Conservation (phyloP, 2,113 vertebrate species). For the Zootoca vivipara region DNA sequence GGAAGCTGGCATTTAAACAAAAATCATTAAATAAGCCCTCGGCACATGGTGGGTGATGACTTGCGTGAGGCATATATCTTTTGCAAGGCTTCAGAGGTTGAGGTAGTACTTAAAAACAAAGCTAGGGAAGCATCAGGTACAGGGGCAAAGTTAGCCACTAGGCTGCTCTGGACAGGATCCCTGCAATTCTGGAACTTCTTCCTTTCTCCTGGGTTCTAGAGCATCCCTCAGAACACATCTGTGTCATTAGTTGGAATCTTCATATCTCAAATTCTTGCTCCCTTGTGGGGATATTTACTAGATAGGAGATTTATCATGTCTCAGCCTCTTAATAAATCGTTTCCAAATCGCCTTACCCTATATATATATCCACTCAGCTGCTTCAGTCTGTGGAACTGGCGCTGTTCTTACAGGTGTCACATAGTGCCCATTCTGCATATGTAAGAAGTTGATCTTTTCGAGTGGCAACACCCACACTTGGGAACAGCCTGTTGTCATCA, state of each 20-base stretch:
- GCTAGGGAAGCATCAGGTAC: neutral
- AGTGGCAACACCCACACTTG: too few relatives aligned
- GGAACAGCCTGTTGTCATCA: too few relatives aligned
- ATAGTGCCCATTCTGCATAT: too few relatives aligned
- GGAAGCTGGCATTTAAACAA: slow-evolving; percentile 17
- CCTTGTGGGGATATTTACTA: neutral
- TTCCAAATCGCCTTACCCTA: too few relatives aligned
- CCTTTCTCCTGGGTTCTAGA: neutral
- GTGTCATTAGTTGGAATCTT: neutral
- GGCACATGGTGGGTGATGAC: neutral
- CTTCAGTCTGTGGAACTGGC: too few relatives aligned
- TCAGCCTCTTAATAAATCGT: neutral
- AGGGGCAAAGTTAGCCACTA: neutral
- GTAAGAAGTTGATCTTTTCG: too few relatives aligned
- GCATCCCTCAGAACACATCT: neutral
- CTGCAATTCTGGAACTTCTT: neutral
- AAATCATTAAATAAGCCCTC: slow-evolving; percentile 13
- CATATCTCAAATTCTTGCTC: neutral
- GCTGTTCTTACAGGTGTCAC: too few relatives aligned
- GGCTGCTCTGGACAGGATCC: neutral
- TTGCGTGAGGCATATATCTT: slow-evolving; percentile 15
- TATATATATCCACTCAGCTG: too few relatives aligned
- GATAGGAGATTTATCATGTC: neutral
- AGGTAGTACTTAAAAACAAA: neutral
- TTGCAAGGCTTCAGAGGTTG: slow-evolving; percentile 3